Base-by-base conservation (phyloP, 2,888 invertebrate species). In the Atrina japonica region DNA sequence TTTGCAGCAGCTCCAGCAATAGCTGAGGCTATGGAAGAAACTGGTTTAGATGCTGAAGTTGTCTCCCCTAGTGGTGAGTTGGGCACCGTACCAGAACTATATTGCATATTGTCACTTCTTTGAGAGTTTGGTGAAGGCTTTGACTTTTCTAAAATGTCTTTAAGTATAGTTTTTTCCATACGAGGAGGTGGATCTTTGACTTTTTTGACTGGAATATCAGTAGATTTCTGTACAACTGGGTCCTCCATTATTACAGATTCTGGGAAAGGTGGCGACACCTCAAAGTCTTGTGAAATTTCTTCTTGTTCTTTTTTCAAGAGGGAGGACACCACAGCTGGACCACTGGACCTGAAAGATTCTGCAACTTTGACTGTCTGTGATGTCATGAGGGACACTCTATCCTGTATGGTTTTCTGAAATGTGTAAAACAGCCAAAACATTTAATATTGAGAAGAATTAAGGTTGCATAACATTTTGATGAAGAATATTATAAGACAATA, bases 391-490 rank as follows among this genome's bases (percentile, higher is more conserved):
- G 75, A 60, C 0, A 78, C 73, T 21, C 70, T 77, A 40, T 82
- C 75, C 40, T 79, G 70, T 9, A 83, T 40, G 45, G 73, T 80
- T 58, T 73, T 73, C 86, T 86, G 77, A 40, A 82, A 75, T 35
- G n/a, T n/a, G n/a, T n/a, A n/a, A n/a, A n/a, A n/a, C n/a, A n/a
- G n/a, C n/a, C n/a, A n/a, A n/a, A n/a, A n/a, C n/a, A n/a, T n/a
- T n/a, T n/a, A n/a, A n/a, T n/a, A n/a, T n/a, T n/a, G n/a, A n/a
- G n/a, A n/a, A n/a, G n/a, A n/a, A n/a, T n/a, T n/a, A n/a, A n/a
- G n/a, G n/a, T n/a, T n/a, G n/a, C n/a, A n/a, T n/a, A n/a, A n/a
- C n/a, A n/a, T n/a, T n/a, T n/a, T n/a, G n/a, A n/a, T n/a, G n/a
- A n/a, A n/a, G n/a, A n/a, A n/a, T n/a, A n/a, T n/a, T n/a, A n/a